Evolutionary conservation across 2,113 vertebrate genomes (phyloP).

Genomic region (Anguilla rostrata): DNA sequence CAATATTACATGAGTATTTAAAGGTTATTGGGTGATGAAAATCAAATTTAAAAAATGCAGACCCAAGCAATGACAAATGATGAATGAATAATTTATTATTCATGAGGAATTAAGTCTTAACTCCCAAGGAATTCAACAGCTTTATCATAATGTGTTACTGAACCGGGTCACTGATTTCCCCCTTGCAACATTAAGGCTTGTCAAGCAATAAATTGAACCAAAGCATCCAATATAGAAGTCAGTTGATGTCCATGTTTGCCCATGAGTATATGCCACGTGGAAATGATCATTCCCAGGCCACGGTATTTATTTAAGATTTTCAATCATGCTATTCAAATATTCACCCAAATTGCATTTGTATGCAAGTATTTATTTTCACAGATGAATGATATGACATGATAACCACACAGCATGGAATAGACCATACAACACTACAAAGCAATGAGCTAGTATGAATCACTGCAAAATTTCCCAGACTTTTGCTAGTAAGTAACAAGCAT

Average conservation of each 20-base stretch:
- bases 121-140: neutral
- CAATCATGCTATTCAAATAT: neutral
- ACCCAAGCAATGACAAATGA: neutral
- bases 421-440: neutral
- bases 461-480: neutral
- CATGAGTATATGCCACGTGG: neutral
- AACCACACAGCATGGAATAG: neutral
- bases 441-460: neutral
- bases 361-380: neutral
- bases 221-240: neutral
- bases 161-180: neutral
- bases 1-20: neutral
- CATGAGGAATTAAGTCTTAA: neutral
- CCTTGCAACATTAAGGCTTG: neutral
- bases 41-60: neutral
- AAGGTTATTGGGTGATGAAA: neutral
- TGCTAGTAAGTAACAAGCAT: neutral
- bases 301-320: neutral
- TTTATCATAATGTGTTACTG: neutral
- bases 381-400: neutral
- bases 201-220: neutral
- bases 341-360: neutral
- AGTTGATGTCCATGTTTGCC: neutral
- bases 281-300: neutral
- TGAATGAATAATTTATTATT: neutral